Evolutionary conservation across 2,797 vertebrate genomes (phyloP).

Genomic region (Silurus aristotelis): DNA sequence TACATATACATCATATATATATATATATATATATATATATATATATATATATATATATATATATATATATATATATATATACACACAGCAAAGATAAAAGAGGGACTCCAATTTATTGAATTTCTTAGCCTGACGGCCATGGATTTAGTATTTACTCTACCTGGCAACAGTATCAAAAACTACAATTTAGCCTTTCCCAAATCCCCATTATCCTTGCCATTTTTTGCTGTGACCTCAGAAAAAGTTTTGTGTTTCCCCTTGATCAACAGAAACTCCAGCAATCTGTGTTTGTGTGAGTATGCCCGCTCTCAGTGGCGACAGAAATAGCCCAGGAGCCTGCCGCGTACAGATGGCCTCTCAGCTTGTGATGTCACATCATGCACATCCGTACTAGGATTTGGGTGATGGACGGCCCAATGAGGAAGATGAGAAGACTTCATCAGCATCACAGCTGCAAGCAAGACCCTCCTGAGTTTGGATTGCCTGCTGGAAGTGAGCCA

Average conservation of each 20-base stretch:
- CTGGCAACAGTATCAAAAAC: constrained; percentile 26
- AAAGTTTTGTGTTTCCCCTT: constrained; percentile 72
- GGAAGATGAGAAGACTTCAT: constrained; percentile 72
- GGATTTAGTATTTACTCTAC: constrained; percentile 3
- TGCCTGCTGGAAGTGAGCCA: constrained; percentile 69
- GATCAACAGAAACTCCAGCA: constrained; percentile 71
- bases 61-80: no score
- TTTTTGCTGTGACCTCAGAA: constrained; percentile 73
- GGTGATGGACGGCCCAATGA: constrained; percentile 75
- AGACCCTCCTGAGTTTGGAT: constrained; percentile 68
- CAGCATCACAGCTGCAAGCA: constrained; percentile 60
- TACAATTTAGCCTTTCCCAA: constrained; percentile 22
- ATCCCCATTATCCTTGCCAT: constrained; percentile 57
- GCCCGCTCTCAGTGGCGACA: constrained; percentile 63
- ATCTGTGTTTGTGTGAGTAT: constrained; percentile 57
- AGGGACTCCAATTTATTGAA: not conserved
- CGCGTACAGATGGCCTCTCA: constrained; percentile 82
- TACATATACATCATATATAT: not conserved
- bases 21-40: no score
- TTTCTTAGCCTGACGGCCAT: not conserved
- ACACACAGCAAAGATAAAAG: not conserved
- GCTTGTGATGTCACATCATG: constrained; percentile 81
- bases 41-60: no score
- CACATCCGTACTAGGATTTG: constrained; percentile 77
- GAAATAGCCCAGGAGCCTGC: constrained; percentile 78